A percentile compares a stretch with the other conserved stretches of the same genome.
phyloP scores from a whole-genome alignment of 2,888 invertebrate genomes.

The Flabesymbios commensalis region DNA sequence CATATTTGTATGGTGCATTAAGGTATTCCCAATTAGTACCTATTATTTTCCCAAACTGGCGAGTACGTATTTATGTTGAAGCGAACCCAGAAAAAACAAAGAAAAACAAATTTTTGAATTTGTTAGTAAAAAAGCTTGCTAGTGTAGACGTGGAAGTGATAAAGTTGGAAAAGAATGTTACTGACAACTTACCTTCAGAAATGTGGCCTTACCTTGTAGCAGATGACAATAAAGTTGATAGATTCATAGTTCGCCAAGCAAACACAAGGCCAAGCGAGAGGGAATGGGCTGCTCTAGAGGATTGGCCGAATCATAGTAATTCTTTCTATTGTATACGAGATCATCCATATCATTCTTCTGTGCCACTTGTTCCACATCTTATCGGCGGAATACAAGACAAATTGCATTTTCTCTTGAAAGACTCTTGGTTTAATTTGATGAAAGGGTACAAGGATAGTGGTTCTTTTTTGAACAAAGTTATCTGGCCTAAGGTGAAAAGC shows the following conservation, averaged over 20 bases:
- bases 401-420: neutral
- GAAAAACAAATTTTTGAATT: constrained; percentile 6
- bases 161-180: constrained; percentile 11
- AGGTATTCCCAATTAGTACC: constrained; percentile 33
- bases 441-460: constrained; percentile 11
- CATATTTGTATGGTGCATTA: constrained; percentile 27
- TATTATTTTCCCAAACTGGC: constrained; percentile 31
- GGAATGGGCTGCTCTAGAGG: constrained; percentile 27
- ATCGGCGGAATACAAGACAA: constrained; percentile 28
- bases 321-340: constrained; percentile 36
- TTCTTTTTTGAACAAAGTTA: constrained; percentile 19
- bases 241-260: constrained; percentile 32
- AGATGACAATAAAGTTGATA: constrained; percentile 27
- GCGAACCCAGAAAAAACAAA: neutral
- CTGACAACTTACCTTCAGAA: constrained; percentile 18
- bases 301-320: constrained; percentile 22
- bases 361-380: constrained; percentile 21
- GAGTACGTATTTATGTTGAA: constrained; percentile 29
- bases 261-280: constrained; percentile 30
- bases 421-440: constrained; percentile 21
- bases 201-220: constrained; percentile 33
- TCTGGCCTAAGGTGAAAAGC: constrained; percentile 27
- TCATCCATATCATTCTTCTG: constrained; percentile 26
- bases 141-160: constrained; percentile 33
- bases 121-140: constrained; percentile 30